phyloP scores from a whole-genome alignment of 64 coral and sea anemone species.

The Pocillopora damicornis region DNA sequence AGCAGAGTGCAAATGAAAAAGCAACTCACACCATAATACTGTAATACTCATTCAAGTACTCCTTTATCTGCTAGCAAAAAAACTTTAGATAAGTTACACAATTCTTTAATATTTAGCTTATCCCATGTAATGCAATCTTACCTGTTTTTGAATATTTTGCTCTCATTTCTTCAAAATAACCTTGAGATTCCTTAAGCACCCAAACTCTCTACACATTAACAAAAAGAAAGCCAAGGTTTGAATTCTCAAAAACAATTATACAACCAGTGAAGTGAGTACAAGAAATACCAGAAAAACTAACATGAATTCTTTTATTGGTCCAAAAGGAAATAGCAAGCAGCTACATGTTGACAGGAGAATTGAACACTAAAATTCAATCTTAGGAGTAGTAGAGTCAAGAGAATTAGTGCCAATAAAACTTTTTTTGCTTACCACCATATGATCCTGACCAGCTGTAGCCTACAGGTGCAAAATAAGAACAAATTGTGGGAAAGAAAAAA shows the following conservation, averaged over 20 bases:
- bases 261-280: no score
- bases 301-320: no score
- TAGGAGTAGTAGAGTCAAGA: background rate
- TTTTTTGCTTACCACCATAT: constrained; percentile 76
- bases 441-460: constrained; percentile 97
- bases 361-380: background rate
- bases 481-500: background rate
- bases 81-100: no score
- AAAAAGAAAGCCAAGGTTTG: background rate
- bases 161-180: constrained; percentile 97
- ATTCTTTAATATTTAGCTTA: background rate
- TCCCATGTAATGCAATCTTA: background rate
- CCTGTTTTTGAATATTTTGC: constrained; percentile 87
- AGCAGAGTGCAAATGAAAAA: no score
- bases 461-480: constrained; percentile 8
- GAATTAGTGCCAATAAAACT: background rate
- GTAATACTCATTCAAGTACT: no score
- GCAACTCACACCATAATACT: no score
- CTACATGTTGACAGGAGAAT: background rate
- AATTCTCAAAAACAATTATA: no score
- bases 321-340: no score
- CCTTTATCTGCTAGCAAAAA: no score
- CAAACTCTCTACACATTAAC: constrained; percentile 75
- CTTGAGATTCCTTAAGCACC: constrained; percentile 85
- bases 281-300: no score